Percentiles rank a stretch among this genome's conserved stretches.
These are phyloP conservation scores for Alouatta palliata DNA, from an alignment of 2,113 vertebrate species.

Conservation along the genomic window DNA sequence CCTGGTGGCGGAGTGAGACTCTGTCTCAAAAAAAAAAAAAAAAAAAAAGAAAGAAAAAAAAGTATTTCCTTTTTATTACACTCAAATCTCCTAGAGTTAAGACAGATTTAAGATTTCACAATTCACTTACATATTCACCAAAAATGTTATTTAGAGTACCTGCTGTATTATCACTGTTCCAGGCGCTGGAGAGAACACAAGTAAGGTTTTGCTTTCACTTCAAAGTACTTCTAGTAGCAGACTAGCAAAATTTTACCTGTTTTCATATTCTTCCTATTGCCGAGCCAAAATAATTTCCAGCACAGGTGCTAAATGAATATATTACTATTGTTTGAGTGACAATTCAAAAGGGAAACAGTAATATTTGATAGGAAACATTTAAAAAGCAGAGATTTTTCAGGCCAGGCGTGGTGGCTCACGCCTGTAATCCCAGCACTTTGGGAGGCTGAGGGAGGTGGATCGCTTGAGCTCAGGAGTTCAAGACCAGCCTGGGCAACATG, in stretches of 20 bases:
- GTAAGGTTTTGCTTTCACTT: not conserved
- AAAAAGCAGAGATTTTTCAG: not conserved
- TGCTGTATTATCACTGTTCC: not conserved
- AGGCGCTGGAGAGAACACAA: not conserved
- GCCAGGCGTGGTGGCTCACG: no score
- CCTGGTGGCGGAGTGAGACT: no score
- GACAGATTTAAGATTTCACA: conserved; percentile 11
- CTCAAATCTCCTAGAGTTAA: conserved; percentile 1
- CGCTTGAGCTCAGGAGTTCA: no score
- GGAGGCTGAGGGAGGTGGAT: no score
- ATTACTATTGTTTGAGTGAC: not conserved
- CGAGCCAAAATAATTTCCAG: conserved; percentile 16
- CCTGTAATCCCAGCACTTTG: no score
- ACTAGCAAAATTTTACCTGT: not conserved
- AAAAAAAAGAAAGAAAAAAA: no score
- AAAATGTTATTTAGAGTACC: not conserved
- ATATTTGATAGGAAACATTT: conserved; percentile 41
- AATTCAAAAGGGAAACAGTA: conserved; percentile 45
- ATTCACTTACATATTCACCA: conserved; percentile 8
- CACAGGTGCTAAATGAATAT: not conserved
- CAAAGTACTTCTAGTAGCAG: not conserved
- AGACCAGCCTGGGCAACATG: no score
- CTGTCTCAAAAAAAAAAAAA: not conserved
- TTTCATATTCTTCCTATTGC: not conserved
- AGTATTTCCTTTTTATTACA: not conserved